phyloP scores from a whole-genome alignment of 1,140 invertebrate genomes.

The Sesamia nonagrioides region DNA sequence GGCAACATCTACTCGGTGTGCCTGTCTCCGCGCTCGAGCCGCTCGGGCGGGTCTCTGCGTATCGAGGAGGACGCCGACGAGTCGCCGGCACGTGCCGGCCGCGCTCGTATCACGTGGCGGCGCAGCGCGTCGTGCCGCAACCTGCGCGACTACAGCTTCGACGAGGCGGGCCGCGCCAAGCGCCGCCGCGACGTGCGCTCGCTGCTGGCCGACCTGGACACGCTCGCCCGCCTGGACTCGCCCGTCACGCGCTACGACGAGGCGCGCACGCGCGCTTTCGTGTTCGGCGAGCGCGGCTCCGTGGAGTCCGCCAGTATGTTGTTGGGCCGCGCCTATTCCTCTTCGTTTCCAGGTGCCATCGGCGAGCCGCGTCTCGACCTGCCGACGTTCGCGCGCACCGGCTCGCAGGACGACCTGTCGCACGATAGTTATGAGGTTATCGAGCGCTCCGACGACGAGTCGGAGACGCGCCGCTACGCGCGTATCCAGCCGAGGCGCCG shows the following conservation, averaged over 20 bases:
- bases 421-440: constrained; percentile 96
- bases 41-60: constrained; percentile 72
- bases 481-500: constrained; percentile 64
- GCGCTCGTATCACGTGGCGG: constrained; percentile 73
- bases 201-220: constrained; percentile 69
- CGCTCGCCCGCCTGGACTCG: constrained; percentile 87
- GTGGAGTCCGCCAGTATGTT: constrained; percentile 89
- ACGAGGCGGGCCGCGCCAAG: constrained; percentile 90
- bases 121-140: constrained; percentile 94
- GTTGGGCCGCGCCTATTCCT: constrained; percentile 91
- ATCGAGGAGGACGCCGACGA: constrained; percentile 64
- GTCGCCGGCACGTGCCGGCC: constrained; percentile 63
- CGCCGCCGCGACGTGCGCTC: constrained; percentile 78
- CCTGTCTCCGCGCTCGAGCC: constrained; percentile 76
- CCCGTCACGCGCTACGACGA: constrained; percentile 93
- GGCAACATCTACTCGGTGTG: constrained; percentile 87
- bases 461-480: constrained; percentile 78
- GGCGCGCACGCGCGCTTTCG: constrained; percentile 85
- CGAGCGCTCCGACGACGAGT: constrained; percentile 91
- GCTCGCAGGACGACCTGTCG: constrained; percentile 95
- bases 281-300: constrained; percentile 82
- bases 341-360: constrained; percentile 94
- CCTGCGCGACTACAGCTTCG: constrained; percentile 91
- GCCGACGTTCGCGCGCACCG: constrained; percentile 89
- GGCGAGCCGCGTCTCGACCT: constrained; percentile 89